Conservation (phyloP, 2,888 invertebrate genomes). For the Zaprionus bogoriensis region DNA sequence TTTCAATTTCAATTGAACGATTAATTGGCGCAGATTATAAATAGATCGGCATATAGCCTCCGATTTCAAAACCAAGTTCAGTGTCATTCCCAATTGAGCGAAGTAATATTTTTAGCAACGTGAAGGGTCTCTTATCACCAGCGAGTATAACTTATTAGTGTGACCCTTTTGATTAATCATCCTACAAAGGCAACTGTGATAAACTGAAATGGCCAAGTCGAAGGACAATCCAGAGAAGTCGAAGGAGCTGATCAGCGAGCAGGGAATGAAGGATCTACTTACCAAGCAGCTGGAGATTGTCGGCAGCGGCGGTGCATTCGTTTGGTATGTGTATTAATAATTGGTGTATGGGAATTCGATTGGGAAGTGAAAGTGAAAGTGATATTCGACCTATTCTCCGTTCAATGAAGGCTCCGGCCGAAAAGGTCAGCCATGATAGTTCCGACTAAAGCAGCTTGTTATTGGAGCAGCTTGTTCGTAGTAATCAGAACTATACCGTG, state of each 20-base stretch:
- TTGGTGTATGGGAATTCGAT: not conserved
- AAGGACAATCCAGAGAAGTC: slow-evolving; percentile 68
- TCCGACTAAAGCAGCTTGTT: not conserved
- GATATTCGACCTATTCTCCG: not conserved
- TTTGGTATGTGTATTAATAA: slow-evolving; percentile 73
- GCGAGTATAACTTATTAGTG: not conserved
- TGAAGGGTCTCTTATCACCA: slow-evolving; percentile 1
- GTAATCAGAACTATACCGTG: not conserved
- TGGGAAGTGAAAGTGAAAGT: not conserved
- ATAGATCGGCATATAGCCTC: slow-evolving; percentile 37
- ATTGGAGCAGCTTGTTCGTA: not conserved
- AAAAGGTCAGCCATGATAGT: not conserved
- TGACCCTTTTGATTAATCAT: not conserved
- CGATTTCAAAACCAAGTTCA: slow-evolving; percentile 60
- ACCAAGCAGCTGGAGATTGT: slow-evolving; percentile 80
- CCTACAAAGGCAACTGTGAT: slow-evolving; percentile 38
- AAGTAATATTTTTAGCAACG: slow-evolving; percentile 4
- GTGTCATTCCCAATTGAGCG: slow-evolving; percentile 39
- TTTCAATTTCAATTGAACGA: slow-evolving; percentile 44
- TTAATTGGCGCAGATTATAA: slow-evolving; percentile 45
- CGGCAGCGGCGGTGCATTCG: slow-evolving; percentile 81
- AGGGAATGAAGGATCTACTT: slow-evolving; percentile 80
- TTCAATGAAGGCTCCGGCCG: not conserved
- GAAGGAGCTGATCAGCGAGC: slow-evolving; percentile 76
- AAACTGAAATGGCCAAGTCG: slow-evolving; percentile 47